Percentiles rank a stretch among this genome's conserved stretches.
phyloP scores from a whole-genome alignment of 2,797 vertebrate genomes.

The Oreochromis grahami region DNA sequence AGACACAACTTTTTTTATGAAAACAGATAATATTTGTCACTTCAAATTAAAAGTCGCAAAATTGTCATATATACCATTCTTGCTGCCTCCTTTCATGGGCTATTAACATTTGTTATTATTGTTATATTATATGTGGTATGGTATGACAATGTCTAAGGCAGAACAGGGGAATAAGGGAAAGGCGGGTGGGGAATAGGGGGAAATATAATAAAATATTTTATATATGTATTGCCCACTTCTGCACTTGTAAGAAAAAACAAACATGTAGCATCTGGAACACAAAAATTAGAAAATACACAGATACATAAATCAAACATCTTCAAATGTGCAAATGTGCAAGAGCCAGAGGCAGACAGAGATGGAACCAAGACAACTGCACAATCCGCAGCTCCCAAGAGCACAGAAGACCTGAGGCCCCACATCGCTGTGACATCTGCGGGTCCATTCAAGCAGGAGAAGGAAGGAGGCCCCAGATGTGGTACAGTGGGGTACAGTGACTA shows the following conservation, averaged over 20 bases:
- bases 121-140: no score
- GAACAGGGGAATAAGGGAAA: background rate
- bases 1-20: rapidly evolving
- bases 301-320: background rate
- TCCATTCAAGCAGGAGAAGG: background rate
- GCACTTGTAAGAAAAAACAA: background rate
- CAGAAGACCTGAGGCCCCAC: background rate
- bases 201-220: background rate
- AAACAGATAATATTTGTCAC: background rate
- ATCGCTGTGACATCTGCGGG: background rate
- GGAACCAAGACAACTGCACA: background rate
- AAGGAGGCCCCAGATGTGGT: background rate
- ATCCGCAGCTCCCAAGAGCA: rapidly evolving
- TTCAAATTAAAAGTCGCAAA: background rate
- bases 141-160: no score
- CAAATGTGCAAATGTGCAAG: background rate
- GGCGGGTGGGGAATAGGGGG: background rate
- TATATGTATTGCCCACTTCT: rapidly evolving
- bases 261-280: background rate
- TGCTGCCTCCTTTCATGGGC: no score
- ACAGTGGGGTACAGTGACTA: background rate
- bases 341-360: background rate
- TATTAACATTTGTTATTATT: no score
- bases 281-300: background rate
- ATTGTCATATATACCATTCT: no score